Base-by-base conservation (phyloP, 2,888 invertebrate genomes). In the Apamea crenata region DNA sequence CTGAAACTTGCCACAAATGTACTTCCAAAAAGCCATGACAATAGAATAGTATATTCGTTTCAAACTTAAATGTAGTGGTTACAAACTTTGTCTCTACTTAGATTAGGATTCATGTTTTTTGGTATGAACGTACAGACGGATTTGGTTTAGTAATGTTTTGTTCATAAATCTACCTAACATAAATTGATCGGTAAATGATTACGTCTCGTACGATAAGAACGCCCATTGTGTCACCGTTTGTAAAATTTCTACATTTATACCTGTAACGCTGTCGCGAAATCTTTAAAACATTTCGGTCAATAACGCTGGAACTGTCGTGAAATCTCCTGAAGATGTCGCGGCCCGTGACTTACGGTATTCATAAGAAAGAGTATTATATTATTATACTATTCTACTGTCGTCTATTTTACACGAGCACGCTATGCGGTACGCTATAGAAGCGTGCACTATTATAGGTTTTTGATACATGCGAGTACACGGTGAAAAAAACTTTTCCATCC, bases 11-110 rank as follows among this genome's bases (percentile, higher is more conserved):
- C n/a, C n/a, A n/a, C n/a, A n/a, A n/a, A n/a, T n/a, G n/a, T n/a
- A 56, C 50, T 59, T 59, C 32, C 40, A 67, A 56, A 71, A 63
- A 59, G 56, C 63, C 14, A 36, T 32, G 47, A 44, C 36, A 59
- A 44, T 56, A 82, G 21, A 40, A 47, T 21, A n/a, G 56, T 63
- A n/a, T 66, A 74, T 50, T 74, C 83, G 66, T 74, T 83, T 36
- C 53, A 14, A 83, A 67, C 47, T 74, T 21, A 44, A 50, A 32
- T 16, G 16, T 16, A 67, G 67, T 68, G 61, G 70, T 74, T 8
- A 5, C n/a, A 63, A 78, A 78, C 70, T 78, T 74, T 29, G 32
- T 65, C 7, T 50, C 29, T 36, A 16, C 44, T 66, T 36, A 6
- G n/a, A 73, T 73, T 59, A 67, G 18, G 59, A 78, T 63, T 83